Percentiles rank a stretch among this genome's conserved stretches.
phyloP scores from a whole-genome alignment of 2,888 invertebrate genomes.

The Drosophila ustulata region DNA sequence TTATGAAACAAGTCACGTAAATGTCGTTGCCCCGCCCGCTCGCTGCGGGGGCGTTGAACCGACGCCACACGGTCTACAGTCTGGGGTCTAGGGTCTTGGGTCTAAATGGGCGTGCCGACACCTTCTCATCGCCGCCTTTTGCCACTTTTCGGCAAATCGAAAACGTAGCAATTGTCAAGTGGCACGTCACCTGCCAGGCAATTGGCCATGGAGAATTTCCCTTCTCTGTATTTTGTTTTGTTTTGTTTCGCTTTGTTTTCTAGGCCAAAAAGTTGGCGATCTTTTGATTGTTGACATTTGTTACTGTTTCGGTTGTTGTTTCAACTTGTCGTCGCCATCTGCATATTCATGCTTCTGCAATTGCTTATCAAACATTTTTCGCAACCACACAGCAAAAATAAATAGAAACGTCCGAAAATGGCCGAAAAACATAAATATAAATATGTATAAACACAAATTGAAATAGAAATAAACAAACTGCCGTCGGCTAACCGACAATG shows the following conservation, averaged over 20 bases:
- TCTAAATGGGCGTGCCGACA: slow-evolving; percentile 75
- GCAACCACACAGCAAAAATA: slow-evolving; percentile 21
- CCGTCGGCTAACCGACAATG: slow-evolving; percentile 62
- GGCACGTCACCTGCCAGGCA: slow-evolving; percentile 72
- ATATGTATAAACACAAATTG: slow-evolving; percentile 5
- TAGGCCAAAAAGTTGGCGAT: slow-evolving; percentile 58
- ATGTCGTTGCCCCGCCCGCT: slow-evolving; percentile 52
- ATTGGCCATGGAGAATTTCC: slow-evolving; percentile 57
- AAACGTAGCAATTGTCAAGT: slow-evolving; percentile 78
- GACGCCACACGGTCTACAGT: slow-evolving; percentile 28
- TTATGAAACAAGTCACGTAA: slow-evolving; percentile 80
- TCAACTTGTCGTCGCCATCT: slow-evolving; percentile 35
- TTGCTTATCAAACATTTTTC: slow-evolving; percentile 27
- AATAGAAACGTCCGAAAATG: slow-evolving; percentile 1
- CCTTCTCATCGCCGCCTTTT: slow-evolving; percentile 67
- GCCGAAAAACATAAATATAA: slow-evolving; percentile 10
- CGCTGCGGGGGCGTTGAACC: slow-evolving; percentile 77
- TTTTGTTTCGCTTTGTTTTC: slow-evolving; percentile 28
- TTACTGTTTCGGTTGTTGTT: slow-evolving; percentile 3
- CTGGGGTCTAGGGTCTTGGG: background rate
- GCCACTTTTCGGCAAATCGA: slow-evolving; percentile 73
- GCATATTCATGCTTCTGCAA: slow-evolving; percentile 51
- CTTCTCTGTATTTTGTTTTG: slow-evolving; percentile 4
- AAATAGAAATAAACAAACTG: slow-evolving; percentile 34
- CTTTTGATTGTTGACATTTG: slow-evolving; percentile 63